Base-by-base conservation (phyloP, 2,888 invertebrate species). In the Agrochola circellaris region DNA sequence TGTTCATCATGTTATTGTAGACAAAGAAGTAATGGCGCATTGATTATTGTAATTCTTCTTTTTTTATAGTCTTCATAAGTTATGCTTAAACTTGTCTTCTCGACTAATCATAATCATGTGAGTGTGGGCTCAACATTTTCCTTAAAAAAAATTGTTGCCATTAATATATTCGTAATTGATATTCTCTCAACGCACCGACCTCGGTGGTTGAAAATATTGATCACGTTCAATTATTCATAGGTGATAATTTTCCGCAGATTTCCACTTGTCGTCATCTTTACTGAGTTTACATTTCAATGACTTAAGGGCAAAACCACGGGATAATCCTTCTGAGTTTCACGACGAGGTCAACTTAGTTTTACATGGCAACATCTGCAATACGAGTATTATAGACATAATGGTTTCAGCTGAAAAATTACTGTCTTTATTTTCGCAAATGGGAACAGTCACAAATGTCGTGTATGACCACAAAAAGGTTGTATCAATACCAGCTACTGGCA, bases 131-230 rank as follows among this genome's bases (percentile, higher is more conserved):
- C 17, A 42, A 58, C 15, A 51, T 30, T 82, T 67, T 72, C 82
- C 83, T 73, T 67, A 58, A 58, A 38, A 38, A 64, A 38, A 61
- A 73, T 54, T 65, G 26, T 9, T 34, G 30, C 34, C 51, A 77
- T 54, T 48, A 77, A 56, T 51, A 70, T 15, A 64, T 20, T 73
- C 15, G 15, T 73, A 80, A 48, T 83, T 81, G 23, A 54, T 69
- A 81, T 83, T 81, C 81, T 48, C 20, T 54, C 13, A 56, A 42
- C 48, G 9, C 15, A 65, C 5, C 26, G 45, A 68, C 80, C 80
- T 83, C 69, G 15, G 20, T 71, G 54, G 60, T 79, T 62, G 34
- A 84, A 82, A 82, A 80, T 75, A 80, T 82, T 66, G 56, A 83
- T 83, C 56, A 58, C 15, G n/a, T 60, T 67, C 56, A 61, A 81